phyloP scores from a whole-genome alignment of 2,888 invertebrate species.

The Aproaerema taeniolella region DNA sequence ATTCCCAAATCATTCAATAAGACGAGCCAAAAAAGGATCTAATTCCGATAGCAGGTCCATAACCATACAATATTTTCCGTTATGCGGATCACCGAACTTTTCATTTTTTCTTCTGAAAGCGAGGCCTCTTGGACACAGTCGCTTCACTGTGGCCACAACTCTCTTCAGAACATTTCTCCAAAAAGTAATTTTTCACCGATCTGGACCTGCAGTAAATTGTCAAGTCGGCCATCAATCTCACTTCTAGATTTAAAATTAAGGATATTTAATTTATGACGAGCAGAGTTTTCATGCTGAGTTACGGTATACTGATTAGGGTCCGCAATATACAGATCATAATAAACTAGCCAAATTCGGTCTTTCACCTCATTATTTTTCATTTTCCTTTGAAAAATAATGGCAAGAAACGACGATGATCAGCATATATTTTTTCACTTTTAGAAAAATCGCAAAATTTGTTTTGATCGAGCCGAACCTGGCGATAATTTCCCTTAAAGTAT shows the following conservation, averaged over 20 bases:
- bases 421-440: slow-evolving; percentile 10
- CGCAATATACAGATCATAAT: background rate
- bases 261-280: background rate
- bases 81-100: slow-evolving; percentile 13
- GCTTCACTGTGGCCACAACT: background rate
- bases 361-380: background rate
- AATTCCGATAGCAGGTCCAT: slow-evolving; percentile 14
- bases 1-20: slow-evolving; percentile 11
- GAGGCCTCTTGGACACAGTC: background rate
- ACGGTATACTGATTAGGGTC: slow-evolving; percentile 3
- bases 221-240: background rate
- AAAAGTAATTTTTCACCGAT: background rate
- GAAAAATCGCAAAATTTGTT: slow-evolving; percentile 14
- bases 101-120: background rate
- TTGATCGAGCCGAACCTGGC: slow-evolving; percentile 9
- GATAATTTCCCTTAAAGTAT: slow-evolving; percentile 22
- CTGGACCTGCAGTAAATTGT: background rate
- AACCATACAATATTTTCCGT: slow-evolving; percentile 15
- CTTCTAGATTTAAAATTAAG: background rate
- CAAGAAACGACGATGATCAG: slow-evolving; percentile 17
- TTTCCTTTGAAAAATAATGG: slow-evolving; percentile 17
- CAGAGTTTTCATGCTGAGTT: background rate
- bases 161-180: background rate
- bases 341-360: background rate
- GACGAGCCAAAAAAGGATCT: slow-evolving; percentile 12